Conservation (phyloP, 2,113 vertebrate genomes). For the Brachyhypopomus occidentalis region DNA sequence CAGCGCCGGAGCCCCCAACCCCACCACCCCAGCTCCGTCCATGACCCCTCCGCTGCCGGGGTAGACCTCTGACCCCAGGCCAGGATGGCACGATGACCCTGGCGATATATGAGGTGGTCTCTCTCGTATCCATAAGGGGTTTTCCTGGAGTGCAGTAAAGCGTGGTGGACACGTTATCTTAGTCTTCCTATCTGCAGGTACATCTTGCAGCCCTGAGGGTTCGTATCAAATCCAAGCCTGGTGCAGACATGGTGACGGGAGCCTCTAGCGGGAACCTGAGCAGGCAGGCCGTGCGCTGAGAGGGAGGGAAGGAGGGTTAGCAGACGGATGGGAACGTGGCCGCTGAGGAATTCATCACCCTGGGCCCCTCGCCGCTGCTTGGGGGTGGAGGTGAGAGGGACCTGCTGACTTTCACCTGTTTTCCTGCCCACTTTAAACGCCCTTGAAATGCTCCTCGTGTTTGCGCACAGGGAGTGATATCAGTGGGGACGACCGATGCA, state of each 20-base stretch:
- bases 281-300: too few relatives aligned
- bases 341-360: conserved; percentile 38
- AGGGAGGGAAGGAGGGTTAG: conserved; percentile 39
- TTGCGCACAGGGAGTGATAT: not conserved
- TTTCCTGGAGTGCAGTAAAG: not conserved
- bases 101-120: conserved; percentile 41
- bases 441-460: not conserved
- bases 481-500: not conserved
- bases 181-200: not conserved
- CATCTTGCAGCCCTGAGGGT: not conserved
- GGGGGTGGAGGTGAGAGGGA: conserved; percentile 13
- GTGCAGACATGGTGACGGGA: conserved; percentile 16
- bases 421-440: not conserved
- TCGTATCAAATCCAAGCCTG: not conserved
- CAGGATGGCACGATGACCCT: conserved; percentile 26
- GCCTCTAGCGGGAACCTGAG: too few relatives aligned
- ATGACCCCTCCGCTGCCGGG: conserved; percentile 20
- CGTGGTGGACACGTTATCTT: not conserved
- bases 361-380: conserved; percentile 44
- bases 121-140: not conserved
- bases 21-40: conserved; percentile 29
- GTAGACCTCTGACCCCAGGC: conserved; percentile 29
- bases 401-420: conserved; percentile 22
- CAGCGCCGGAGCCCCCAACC: conserved; percentile 29
- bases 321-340: conserved; percentile 31